These are phyloP conservation scores for Drosophila grimshawi DNA, from an alignment of 1,140 invertebrate species.

Conservation along the genomic window DNA sequence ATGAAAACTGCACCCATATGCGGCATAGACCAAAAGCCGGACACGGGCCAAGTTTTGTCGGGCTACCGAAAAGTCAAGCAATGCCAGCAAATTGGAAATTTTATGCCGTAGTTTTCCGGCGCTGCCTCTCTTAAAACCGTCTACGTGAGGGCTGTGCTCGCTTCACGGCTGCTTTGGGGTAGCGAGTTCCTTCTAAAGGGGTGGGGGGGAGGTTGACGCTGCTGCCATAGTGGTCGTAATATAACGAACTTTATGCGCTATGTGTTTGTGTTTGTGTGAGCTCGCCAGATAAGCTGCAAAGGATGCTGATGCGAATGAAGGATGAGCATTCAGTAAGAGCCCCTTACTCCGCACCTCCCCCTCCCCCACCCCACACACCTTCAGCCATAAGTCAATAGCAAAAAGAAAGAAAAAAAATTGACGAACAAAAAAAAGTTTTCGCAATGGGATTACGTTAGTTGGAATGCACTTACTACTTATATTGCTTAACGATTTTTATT, in stretches of 20 bases:
- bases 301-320: constrained; percentile 44
- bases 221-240: constrained; percentile 31
- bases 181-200: too few relatives aligned
- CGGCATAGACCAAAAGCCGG: constrained; percentile 36
- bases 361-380: not conserved
- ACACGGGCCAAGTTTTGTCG: constrained; percentile 61
- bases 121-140: constrained; percentile 39
- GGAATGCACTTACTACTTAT: constrained; percentile 49
- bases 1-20: constrained; percentile 41
- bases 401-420: constrained; percentile 5
- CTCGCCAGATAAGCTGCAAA: constrained; percentile 43
- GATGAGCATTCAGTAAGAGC: constrained; percentile 21
- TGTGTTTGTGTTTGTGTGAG: constrained; percentile 16
- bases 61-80: constrained; percentile 65
- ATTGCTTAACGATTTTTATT: constrained; percentile 27
- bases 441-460: constrained; percentile 52
- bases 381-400: not conserved
- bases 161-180: too few relatives aligned
- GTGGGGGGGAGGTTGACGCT: not conserved
- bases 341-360: not conserved
- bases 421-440: constrained; percentile 24
- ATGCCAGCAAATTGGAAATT: constrained; percentile 76
- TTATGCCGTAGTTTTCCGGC: constrained; percentile 69
- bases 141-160: constrained; percentile 31
- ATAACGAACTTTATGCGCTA: constrained; percentile 46